Conservation (phyloP, 1,140 invertebrate species). For the Maniola jurtina region DNA sequence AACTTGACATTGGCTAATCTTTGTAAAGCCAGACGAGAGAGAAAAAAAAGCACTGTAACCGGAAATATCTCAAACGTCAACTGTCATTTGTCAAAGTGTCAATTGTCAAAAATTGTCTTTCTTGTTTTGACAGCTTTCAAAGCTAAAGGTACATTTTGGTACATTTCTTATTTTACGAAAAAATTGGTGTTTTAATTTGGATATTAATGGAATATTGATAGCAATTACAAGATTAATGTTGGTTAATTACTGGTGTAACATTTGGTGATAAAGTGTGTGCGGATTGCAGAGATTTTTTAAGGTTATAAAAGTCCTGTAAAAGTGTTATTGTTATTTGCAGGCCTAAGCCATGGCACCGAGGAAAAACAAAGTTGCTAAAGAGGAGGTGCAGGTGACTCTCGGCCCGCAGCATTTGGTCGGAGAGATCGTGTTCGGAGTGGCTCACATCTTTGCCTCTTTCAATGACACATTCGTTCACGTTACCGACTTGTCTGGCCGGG, state of each 20-base stretch:
- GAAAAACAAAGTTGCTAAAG: conserved; percentile 97
- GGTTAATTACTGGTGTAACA: conserved; percentile 15
- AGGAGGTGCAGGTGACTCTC: conserved; percentile 97
- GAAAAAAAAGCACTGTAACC: not conserved
- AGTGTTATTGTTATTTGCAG: conserved; percentile 66
- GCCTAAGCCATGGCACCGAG: conserved; percentile 92
- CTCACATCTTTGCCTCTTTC: conserved; percentile 99
- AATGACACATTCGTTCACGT: conserved; percentile 99
- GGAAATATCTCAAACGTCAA: conserved; percentile 29
- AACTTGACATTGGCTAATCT: too few species aligned
- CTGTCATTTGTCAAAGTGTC: not conserved
- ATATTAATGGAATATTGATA: conserved; percentile 26
- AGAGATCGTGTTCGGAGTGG: conserved; percentile 98
- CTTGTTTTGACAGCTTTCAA: conserved; percentile 73
- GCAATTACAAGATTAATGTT: conserved; percentile 23
- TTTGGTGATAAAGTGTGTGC: conserved; percentile 28
- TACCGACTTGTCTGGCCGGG: conserved; percentile 98
- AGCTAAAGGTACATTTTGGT: conserved; percentile 68
- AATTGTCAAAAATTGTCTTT: conserved; percentile 42
- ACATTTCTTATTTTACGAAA: conserved; percentile 35
- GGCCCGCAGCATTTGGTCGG: conserved; percentile 98
- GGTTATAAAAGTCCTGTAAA: conserved; percentile 62
- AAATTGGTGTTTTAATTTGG: conserved; percentile 13
- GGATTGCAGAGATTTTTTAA: conserved; percentile 65
- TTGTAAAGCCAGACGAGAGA: too few species aligned